These are phyloP conservation scores for Otolemur crassicaudatus DNA, from an alignment of 2,797 vertebrate species.

Conservation along the genomic window DNA sequence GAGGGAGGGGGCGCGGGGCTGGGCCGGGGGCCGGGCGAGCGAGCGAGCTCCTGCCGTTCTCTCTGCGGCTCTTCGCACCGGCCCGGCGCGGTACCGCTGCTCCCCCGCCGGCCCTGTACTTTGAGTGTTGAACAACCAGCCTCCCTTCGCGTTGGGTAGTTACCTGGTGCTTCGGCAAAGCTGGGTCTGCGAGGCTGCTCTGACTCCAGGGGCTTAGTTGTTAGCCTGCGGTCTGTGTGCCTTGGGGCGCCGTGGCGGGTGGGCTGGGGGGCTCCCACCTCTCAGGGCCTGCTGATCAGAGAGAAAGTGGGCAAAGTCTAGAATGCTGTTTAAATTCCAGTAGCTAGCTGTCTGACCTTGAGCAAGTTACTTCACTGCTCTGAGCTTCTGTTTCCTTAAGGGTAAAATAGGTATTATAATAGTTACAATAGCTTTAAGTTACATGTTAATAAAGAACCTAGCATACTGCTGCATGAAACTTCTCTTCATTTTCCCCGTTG, in stretches of 20 bases:
- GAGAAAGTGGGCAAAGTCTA: not conserved
- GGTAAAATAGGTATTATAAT: not conserved
- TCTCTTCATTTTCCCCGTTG: not conserved
- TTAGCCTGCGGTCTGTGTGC: not conserved
- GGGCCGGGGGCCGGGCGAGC: not conserved
- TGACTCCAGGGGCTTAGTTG: not conserved
- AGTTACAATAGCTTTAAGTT: not conserved
- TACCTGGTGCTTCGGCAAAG: not conserved
- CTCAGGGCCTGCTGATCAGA: not conserved
- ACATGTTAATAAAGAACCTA: not conserved
- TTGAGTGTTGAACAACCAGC: not conserved
- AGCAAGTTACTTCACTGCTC: constrained; percentile 44
- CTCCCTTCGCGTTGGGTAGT: not conserved
- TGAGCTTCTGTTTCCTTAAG: not conserved
- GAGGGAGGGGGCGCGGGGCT: not conserved
- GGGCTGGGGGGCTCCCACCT: not conserved
- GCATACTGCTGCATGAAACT: not conserved
- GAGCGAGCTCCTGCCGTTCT: not conserved
- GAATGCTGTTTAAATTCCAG: not conserved
- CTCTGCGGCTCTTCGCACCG: not conserved
- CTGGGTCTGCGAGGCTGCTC: not conserved
- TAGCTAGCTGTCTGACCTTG: constrained; percentile 32
- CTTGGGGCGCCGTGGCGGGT: not conserved
- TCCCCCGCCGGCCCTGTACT: not conserved
- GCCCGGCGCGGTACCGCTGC: not conserved